phyloP scores from a whole-genome alignment of 2,888 invertebrate genomes.

The Meta bourneti region DNA sequence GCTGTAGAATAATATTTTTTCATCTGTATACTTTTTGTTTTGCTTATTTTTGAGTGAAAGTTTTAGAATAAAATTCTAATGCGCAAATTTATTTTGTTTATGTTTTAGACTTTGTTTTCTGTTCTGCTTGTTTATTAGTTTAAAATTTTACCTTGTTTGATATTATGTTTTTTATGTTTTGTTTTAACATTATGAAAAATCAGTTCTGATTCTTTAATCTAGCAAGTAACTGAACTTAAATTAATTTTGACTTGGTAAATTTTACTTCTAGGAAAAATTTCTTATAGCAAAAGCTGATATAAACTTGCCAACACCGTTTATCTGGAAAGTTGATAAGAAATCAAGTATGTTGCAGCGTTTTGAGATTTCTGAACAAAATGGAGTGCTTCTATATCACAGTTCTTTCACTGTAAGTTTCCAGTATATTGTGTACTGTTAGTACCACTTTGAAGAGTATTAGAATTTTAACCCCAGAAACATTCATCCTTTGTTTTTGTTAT shows the following conservation, averaged over 20 bases:
- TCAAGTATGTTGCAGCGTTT: constrained; percentile 85
- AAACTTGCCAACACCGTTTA: constrained; percentile 89
- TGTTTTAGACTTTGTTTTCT: neutral
- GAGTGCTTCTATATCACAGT: constrained; percentile 90
- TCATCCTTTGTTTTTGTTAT: no score
- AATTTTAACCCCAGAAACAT: neutral
- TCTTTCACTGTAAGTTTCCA: constrained; percentile 88
- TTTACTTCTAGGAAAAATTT: constrained; percentile 86
- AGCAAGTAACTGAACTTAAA: neutral
- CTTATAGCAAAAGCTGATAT: constrained; percentile 91
- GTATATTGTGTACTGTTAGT: neutral
- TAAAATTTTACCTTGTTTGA: neutral
- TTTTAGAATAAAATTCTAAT: no score
- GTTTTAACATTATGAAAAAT: neutral
- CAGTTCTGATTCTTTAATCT: no score
- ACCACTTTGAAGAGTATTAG: neutral
- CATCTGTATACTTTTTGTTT: no score
- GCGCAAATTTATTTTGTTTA: neutral
- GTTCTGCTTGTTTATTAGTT: neutral
- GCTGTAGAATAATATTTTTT: no score
- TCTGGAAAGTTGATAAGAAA: constrained; percentile 94
- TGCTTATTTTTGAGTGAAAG: no score
- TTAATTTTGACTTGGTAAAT: neutral
- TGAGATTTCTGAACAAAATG: constrained; percentile 87
- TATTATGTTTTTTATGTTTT: neutral